phyloP scores from a whole-genome alignment of 2,797 vertebrate species.

The Gallirallus australis region DNA sequence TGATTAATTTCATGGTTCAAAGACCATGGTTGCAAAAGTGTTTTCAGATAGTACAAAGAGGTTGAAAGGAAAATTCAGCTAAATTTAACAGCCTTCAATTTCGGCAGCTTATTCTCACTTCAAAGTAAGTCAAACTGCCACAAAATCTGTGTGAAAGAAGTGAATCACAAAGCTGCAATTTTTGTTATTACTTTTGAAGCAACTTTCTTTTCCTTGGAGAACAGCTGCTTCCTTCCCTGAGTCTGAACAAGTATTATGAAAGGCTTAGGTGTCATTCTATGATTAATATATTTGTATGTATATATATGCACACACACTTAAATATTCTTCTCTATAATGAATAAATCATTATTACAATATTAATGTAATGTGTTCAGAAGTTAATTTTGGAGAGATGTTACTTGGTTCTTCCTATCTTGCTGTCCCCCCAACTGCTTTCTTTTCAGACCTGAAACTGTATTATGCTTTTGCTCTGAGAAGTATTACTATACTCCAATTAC shows the following conservation, averaged over 20 bases:
- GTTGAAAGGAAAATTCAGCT: background rate
- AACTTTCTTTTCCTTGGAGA: background rate
- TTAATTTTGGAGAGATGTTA: background rate
- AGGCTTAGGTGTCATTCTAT: background rate
- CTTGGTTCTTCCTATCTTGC: background rate
- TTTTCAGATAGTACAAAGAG: background rate
- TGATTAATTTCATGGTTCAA: background rate
- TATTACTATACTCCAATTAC: background rate
- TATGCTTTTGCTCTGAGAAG: background rate
- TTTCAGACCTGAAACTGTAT: background rate
- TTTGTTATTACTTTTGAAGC: background rate
- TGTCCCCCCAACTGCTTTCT: background rate
- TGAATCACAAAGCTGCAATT: background rate
- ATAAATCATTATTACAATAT: background rate
- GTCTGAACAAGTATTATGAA: background rate
- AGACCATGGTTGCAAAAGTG: background rate
- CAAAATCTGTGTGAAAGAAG: background rate
- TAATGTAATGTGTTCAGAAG: background rate
- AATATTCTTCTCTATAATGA: background rate
- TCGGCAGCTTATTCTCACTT: background rate
- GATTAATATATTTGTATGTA: background rate
- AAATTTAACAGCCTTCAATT: background rate
- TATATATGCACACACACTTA: fast-evolving
- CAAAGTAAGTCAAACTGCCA: background rate
- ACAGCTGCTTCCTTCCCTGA: background rate